Evolutionary conservation across 2,888 invertebrate species (phyloP), one percentile per base, ranked within the genome.

Genomic region (Oxytorus armatus): DNA sequence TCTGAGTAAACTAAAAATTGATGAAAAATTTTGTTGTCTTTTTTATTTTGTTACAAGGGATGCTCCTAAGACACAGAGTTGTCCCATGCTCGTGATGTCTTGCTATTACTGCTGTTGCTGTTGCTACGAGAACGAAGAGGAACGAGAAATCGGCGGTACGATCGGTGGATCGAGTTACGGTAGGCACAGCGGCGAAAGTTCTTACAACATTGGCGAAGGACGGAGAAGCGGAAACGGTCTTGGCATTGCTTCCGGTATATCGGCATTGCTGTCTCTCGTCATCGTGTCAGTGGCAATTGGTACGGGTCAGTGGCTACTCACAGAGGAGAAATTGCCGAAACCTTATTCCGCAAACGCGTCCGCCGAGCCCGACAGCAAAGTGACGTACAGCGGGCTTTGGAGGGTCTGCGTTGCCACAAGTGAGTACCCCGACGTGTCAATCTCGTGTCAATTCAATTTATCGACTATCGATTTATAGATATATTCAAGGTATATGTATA

Each of bases 231-330:
- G 88, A 78, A 85, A 88, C 75, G 87, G 89, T 74, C 91, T 93
- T 29, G 87, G 88, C 76, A 85, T 90, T 70, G 86, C 89, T 77
- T 90, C 89, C 78, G 87, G 88, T 0, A 90, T 96, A 36, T 94
- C 95, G 18, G 96, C 96, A 11, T 94, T 96, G 39, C 93, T 96
- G 11, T 96, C 96, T 10, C 93, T 96, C 39, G 93, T 95, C 10
- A 95, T 96, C 49, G 95, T 96, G 16, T 93, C 95, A 47, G 94
- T 96, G 1, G 96, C 96, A 16, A 95, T 96, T 80, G 93, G 95
- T 5, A 96, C 96, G 1, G 96, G 95, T 90, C 96, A 96, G 92
- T 98, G 98, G 98, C 93, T 98, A 23, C 95, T 96, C 85, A 97
- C 97, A 2, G 96, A 97, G 90, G 97, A 98, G 92, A 96, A 96